Evolutionary conservation across 2,888 invertebrate species (phyloP), one percentile per base, ranked within the genome.

Genomic region (Callyntrura sp.): DNA sequence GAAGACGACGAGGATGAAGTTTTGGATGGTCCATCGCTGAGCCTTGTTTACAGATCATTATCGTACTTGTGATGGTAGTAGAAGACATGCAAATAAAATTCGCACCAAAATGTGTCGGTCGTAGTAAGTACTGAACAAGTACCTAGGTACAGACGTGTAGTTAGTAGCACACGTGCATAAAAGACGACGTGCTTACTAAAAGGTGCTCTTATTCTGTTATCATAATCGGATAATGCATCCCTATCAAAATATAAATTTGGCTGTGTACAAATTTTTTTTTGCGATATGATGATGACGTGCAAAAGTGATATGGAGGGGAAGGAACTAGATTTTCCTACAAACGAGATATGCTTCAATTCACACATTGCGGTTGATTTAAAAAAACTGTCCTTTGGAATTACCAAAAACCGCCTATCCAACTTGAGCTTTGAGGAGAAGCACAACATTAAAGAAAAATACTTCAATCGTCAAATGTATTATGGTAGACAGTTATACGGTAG

Each of bases 321-420:
- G 73, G 57, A 62, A 85, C 81, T 60, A n/a, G 55, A 78, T 35
- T 55, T n/a, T n/a, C n/a, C n/a, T 51, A 55, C 78, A 78, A 78
- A 12, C n/a, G n/a, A n/a, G n/a, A 78, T 23, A 55, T 3, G 14
- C 25, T 55, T n/a, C n/a, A 55, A 9, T 60, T 20, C 57, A 20
- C 57, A 20, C 20, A 17, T 73, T n/a, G 14, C 9, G 4, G 57
- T 51, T 78, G 12, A 35, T 45, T 48, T 9, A 48, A 25, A 45
- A 51, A 48, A 43, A 23, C 23, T 68, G 87, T 81, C 87, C 87
- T 87, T 87, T 87, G 87, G 81, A 43, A 79, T 55, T 81, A 57
- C 87, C 78, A 62, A 55, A 45, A 48, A 62, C 12, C 25, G 57
- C 35, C 43, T 62, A 4, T 62, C 57, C 35, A 20, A 11, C 78